These are phyloP conservation scores for Sorex fumeus DNA, from an alignment of 2,113 vertebrate species.

Conservation along the genomic window DNA sequence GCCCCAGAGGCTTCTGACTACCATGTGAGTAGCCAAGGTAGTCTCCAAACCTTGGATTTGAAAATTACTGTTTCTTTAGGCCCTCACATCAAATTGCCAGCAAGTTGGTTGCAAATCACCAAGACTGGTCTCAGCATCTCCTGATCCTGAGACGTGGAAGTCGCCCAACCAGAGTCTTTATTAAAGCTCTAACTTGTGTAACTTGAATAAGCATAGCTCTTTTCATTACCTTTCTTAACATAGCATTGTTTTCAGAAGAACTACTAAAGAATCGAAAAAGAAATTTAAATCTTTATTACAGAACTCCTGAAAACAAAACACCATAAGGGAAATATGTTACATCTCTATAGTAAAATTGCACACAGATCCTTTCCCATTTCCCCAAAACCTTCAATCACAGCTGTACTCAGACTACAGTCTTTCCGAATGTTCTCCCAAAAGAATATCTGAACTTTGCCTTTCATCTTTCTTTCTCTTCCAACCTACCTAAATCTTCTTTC, in stretches of 20 bases:
- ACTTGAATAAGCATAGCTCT: slow-evolving; percentile 27
- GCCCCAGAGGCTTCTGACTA: no score
- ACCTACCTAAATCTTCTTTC: not conserved
- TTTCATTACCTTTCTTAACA: slow-evolving; percentile 36
- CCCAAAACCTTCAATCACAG: not conserved
- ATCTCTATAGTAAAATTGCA: not conserved
- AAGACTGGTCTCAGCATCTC: no score
- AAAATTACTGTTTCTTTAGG: no score
- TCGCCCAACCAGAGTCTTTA: not conserved
- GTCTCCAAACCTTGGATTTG: no score
- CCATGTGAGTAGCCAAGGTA: no score
- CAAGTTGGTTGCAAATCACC: no score
- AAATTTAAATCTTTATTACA: slow-evolving; percentile 62
- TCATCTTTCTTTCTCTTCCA: not conserved
- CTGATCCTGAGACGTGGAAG: no score
- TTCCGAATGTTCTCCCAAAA: not conserved
- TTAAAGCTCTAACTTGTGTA: slow-evolving; percentile 36
- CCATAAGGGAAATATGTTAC: not conserved
- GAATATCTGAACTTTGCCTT: not conserved
- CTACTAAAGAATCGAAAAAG: slow-evolving; percentile 55
- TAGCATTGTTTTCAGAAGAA: slow-evolving; percentile 55
- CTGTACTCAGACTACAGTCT: not conserved
- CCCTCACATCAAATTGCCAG: no score
- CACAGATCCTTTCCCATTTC: not conserved
- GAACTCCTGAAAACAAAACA: slow-evolving; percentile 64